Evolutionary conservation across 1,140 invertebrate species (phyloP).

Genomic region (Saccostrea echinata): DNA sequence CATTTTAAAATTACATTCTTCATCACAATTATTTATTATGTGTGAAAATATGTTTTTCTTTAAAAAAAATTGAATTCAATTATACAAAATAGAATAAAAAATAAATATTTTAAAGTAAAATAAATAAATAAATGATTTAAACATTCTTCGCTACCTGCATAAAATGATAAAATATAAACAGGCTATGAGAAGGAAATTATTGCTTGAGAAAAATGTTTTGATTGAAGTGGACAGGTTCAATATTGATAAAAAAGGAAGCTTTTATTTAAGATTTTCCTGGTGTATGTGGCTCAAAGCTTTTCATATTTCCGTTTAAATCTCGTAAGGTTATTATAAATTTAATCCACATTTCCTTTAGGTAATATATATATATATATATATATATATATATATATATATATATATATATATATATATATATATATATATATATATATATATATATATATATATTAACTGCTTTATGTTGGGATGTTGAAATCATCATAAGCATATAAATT

Average conservation of each 20-base stretch:
- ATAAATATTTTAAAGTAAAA: neutral
- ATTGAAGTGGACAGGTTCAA: neutral
- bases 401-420: neutral
- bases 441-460: neutral
- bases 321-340: neutral
- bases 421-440: neutral
- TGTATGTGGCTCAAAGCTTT: neutral
- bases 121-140: neutral
- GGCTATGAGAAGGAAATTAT: neutral
- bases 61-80: no score
- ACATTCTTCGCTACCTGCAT: neutral
- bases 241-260: slow-evolving; percentile 6
- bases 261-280: slow-evolving; percentile 10
- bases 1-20: no score
- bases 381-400: neutral
- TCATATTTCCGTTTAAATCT: neutral
- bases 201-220: neutral
- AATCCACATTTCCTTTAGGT: neutral
- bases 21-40: no score
- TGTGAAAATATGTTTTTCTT: no score
- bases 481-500: slow-evolving; percentile 1
- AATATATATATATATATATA: neutral
- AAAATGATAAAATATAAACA: slow-evolving; percentile 6
- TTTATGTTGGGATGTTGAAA: neutral
- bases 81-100: neutral